These are phyloP conservation scores for Silurus glanis DNA, from an alignment of 2,113 vertebrate species.

Conservation along the genomic window DNA sequence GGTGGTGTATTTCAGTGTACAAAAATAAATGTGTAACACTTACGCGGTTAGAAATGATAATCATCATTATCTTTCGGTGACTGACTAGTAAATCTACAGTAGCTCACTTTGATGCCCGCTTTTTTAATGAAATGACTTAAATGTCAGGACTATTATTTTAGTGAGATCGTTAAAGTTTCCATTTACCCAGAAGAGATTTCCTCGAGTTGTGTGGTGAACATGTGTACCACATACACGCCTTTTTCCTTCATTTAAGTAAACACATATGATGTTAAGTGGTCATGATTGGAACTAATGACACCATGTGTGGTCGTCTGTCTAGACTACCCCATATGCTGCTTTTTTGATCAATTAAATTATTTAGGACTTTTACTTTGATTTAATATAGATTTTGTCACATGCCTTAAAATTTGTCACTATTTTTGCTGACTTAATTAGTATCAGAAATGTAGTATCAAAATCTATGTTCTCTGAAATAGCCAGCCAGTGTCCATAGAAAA, in stretches of 20 bases:
- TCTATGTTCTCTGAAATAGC: background rate
- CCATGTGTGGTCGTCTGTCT: constrained; percentile 73
- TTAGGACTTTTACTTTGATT: too few relatives aligned
- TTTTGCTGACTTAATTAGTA: background rate
- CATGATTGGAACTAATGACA: constrained; percentile 58
- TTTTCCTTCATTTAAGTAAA: constrained; percentile 62
- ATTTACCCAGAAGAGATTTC: constrained; percentile 52
- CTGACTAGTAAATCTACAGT: constrained; percentile 12
- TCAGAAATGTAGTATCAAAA: too few relatives aligned
- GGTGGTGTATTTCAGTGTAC: background rate
- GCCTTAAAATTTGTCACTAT: too few relatives aligned
- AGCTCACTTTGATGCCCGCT: constrained; percentile 45
- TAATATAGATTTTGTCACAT: background rate
- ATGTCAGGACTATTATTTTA: constrained; percentile 60
- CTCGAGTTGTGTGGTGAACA: constrained; percentile 62
- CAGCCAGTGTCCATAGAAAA: background rate
- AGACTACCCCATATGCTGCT: constrained; percentile 63
- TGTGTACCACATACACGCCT: constrained; percentile 65
- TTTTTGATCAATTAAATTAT: background rate
- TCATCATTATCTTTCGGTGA: constrained; percentile 4
- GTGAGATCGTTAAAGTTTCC: constrained; percentile 51
- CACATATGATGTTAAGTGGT: constrained; percentile 61
- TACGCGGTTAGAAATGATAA: background rate
- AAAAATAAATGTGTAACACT: constrained; percentile 5
- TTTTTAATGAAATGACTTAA: constrained; percentile 67